Conservation (phyloP, 1,140 invertebrate genomes). For the Globodera rostochiensis region DNA sequence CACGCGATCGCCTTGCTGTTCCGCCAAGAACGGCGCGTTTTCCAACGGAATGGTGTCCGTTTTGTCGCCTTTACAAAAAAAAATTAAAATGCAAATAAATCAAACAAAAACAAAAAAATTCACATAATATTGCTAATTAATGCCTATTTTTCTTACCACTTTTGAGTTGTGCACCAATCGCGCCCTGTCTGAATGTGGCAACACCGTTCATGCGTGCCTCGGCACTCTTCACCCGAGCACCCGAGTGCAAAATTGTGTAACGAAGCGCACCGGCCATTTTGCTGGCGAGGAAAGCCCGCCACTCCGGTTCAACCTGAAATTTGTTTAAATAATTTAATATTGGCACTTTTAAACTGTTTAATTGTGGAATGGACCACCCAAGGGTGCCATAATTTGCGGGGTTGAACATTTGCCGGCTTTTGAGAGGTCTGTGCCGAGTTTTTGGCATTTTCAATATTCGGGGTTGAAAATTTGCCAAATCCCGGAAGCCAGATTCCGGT, state of each 20-base stretch:
- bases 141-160: background rate
- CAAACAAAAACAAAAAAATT: too few relatives aligned
- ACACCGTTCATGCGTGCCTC: slow-evolving; percentile 1
- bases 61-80: slow-evolving; percentile 2
- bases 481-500: too few relatives aligned
- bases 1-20: background rate
- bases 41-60: slow-evolving; percentile 6
- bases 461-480: too few relatives aligned
- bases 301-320: slow-evolving; percentile 13
- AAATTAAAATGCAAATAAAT: too few relatives aligned
- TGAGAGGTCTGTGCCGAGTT: too few relatives aligned
- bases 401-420: too few relatives aligned
- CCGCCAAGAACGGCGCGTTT: slow-evolving; percentile 2
- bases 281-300: slow-evolving; percentile 11
- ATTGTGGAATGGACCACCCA: too few relatives aligned
- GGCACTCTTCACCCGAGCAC: slow-evolving; percentile 11
- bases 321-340: background rate
- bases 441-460: too few relatives aligned
- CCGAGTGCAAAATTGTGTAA: slow-evolving; percentile 14
- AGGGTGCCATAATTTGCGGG: too few relatives aligned
- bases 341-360: too few relatives aligned
- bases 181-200: slow-evolving; percentile 13
- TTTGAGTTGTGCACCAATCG: slow-evolving; percentile 4
- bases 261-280: background rate
- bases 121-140: too few relatives aligned